Conservation (phyloP, 2,797 vertebrate genomes). For the Pantherophis vulpinus region DNA sequence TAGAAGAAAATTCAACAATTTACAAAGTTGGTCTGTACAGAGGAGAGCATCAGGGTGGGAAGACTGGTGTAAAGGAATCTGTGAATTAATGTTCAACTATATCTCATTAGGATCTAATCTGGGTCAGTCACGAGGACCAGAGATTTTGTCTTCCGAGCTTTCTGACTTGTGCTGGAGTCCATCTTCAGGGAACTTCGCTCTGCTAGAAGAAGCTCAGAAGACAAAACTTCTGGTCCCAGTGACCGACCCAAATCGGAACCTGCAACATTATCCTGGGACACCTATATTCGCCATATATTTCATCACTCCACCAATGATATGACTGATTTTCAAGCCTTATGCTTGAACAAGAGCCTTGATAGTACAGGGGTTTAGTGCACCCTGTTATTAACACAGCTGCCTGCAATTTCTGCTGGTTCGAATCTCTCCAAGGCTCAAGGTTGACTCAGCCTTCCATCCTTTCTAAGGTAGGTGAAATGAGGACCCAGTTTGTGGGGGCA, state of each 20-base stretch:
- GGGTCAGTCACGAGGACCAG: not conserved
- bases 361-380: too few species aligned
- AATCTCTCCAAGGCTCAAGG: too few species aligned
- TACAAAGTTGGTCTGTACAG: not conserved
- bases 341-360: too few species aligned
- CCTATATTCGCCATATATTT: not conserved
- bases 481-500: too few species aligned
- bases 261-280: too few species aligned
- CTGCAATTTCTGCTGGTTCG: too few species aligned
- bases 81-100: not conserved
- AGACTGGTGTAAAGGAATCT: not conserved
- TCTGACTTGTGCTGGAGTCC: not conserved
- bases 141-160: not conserved
- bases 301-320: not conserved
- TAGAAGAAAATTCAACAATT: not conserved
- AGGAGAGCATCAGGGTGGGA: not conserved
- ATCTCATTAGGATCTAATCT: not conserved
- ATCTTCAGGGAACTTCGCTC: not conserved
- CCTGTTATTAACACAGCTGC: too few species aligned
- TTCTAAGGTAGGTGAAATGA: too few species aligned
- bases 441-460: too few species aligned
- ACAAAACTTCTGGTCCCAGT: too few species aligned
- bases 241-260: too few species aligned
- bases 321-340: not conserved
- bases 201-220: not conserved